These are phyloP conservation scores for Helicoverpa assulta DNA, from an alignment of 2,888 invertebrate species.

Conservation along the genomic window DNA sequence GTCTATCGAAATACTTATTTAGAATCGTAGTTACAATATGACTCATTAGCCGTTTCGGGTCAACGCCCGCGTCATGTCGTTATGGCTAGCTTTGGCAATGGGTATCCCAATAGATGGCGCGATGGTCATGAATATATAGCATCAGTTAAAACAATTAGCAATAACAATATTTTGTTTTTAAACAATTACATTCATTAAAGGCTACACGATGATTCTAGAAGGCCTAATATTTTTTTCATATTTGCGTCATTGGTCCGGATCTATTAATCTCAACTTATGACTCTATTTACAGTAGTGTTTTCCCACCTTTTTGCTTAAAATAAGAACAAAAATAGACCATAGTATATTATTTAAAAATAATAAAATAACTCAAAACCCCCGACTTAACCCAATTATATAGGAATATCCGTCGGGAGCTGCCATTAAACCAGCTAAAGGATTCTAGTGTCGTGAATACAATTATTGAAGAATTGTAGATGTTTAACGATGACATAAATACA, in stretches of 20 bases:
- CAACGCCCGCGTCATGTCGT: conserved; percentile 37
- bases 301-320: background rate
- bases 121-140: conserved; percentile 14
- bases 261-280: background rate
- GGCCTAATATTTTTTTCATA: background rate
- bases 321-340: background rate
- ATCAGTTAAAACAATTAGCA: background rate
- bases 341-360: too few relatives aligned
- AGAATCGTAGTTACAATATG: background rate
- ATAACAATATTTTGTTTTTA: conserved; percentile 17
- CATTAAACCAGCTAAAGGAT: too few relatives aligned
- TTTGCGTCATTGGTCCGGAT: conserved; percentile 1
- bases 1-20: conserved; percentile 4
- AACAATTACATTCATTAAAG: conserved; percentile 3
- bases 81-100: conserved; percentile 1
- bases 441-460: too few relatives aligned
- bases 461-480: too few relatives aligned
- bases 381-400: too few relatives aligned
- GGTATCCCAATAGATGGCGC: conserved; percentile 3
- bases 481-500: too few relatives aligned
- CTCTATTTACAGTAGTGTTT: background rate
- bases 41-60: conserved; percentile 19
- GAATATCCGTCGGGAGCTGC: too few relatives aligned
- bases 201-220: background rate
- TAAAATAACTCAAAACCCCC: too few relatives aligned